A percentile compares a stretch with the other conserved stretches of the same genome.
Evolutionary conservation across 1,140 invertebrate species (phyloP).

Genomic region (Drosophila ficusphila): DNA sequence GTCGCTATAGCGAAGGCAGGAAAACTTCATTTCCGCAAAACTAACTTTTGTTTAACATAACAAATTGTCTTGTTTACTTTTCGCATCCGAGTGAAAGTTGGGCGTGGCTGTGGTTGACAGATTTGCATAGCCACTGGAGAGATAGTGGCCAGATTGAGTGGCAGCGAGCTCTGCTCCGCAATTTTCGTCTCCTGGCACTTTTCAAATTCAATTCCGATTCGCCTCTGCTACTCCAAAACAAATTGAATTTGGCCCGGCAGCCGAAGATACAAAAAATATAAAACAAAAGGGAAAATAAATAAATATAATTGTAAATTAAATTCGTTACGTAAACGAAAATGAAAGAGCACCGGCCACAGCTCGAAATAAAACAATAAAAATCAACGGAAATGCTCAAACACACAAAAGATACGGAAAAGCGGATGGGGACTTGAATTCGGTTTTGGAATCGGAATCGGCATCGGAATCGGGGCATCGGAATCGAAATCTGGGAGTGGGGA

Average conservation of each 20-base stretch:
- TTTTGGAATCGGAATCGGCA: neutral
- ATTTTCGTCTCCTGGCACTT: slow-evolving; percentile 20
- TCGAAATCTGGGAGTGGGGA: neutral
- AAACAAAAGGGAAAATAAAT: too few species aligned
- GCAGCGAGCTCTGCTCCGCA: neutral
- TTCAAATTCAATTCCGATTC: slow-evolving; percentile 60
- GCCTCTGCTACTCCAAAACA: slow-evolving; percentile 45
- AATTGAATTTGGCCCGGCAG: slow-evolving; percentile 55
- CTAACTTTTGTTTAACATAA: slow-evolving; percentile 82
- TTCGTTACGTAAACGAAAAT: slow-evolving; percentile 71
- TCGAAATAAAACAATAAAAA: slow-evolving; percentile 73
- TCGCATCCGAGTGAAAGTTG: slow-evolving; percentile 60
- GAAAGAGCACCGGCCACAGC: slow-evolving; percentile 34
- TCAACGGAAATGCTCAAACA: slow-evolving; percentile 62
- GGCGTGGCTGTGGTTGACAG: slow-evolving; percentile 40
- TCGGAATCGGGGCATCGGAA: neutral
- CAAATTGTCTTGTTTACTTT: slow-evolving; percentile 81
- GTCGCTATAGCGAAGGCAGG: slow-evolving; percentile 63
- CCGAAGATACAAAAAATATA: too few species aligned
- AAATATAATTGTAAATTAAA: slow-evolving; percentile 81
- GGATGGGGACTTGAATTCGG: slow-evolving; percentile 12
- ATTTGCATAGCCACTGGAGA: slow-evolving; percentile 42
- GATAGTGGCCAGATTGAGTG: slow-evolving; percentile 9
- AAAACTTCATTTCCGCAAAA: slow-evolving; percentile 82
- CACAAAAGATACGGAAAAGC: slow-evolving; percentile 5